Conservation (phyloP, 2,113 vertebrate genomes). For the Nycticebus coucang region DNA sequence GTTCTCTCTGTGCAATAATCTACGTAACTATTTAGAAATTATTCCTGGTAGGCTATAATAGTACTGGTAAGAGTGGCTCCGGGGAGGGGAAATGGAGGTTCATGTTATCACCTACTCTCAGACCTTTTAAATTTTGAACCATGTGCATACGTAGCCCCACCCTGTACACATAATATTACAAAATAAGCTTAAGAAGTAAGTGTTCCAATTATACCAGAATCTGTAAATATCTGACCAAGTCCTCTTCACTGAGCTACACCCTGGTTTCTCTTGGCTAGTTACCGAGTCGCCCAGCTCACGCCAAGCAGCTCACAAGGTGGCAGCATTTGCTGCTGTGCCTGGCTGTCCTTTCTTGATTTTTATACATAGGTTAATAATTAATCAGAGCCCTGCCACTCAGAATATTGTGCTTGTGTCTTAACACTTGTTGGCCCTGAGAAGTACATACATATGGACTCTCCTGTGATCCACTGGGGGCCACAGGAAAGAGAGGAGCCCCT, state of each 20-base stretch:
- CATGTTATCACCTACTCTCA: neutral
- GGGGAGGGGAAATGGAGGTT: neutral
- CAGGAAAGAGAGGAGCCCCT: neutral
- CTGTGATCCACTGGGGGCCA: neutral
- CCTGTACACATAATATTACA: neutral
- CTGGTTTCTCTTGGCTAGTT: neutral
- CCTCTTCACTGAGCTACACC: neutral
- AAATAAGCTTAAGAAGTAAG: constrained; percentile 21
- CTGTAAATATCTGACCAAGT: neutral
- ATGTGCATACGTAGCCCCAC: neutral
- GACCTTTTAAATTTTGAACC: too few species aligned
- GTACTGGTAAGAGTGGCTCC: neutral
- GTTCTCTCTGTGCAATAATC: neutral
- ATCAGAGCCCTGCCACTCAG: neutral
- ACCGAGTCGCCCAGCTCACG: neutral
- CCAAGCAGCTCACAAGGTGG: constrained; percentile 61
- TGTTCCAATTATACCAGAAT: neutral
- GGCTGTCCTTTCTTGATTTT: neutral
- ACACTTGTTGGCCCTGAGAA: neutral
- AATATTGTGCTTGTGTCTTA: neutral
- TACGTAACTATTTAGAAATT: neutral
- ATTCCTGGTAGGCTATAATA: neutral
- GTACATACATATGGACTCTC: fast-evolving
- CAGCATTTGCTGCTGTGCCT: neutral
- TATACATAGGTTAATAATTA: constrained; percentile 50